These are phyloP conservation scores for Drosophila silvestris DNA, from an alignment of 2,888 invertebrate species.

Conservation along the genomic window DNA sequence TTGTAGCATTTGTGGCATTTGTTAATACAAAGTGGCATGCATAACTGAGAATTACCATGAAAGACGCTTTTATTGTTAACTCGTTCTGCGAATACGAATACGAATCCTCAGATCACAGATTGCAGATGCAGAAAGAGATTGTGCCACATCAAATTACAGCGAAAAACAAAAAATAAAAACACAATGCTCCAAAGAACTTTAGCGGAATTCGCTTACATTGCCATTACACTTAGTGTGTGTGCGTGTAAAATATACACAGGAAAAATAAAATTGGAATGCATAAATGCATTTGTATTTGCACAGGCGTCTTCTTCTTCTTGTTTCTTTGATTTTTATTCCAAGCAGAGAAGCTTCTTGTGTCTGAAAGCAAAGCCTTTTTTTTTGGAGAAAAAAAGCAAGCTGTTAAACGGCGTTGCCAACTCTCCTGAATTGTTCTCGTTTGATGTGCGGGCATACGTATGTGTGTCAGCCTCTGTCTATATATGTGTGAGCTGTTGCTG, in stretches of 20 bases:
- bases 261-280: not conserved
- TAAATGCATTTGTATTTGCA: not conserved
- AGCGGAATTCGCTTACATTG: conserved; percentile 40
- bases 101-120: conserved; percentile 28
- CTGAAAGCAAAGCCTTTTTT: conserved; percentile 41
- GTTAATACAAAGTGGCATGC: conserved; percentile 25
- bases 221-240: not conserved
- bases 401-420: conserved; percentile 43
- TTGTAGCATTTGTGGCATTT: not conserved
- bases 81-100: conserved; percentile 41
- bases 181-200: conserved; percentile 48
- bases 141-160: conserved; percentile 58
- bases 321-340: conserved; percentile 1
- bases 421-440: conserved; percentile 54
- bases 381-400: conserved; percentile 1
- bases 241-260: not conserved
- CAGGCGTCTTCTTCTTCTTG: not conserved
- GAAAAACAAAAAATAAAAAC: conserved; percentile 24
- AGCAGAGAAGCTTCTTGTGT: conserved; percentile 14
- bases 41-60: conserved; percentile 16
- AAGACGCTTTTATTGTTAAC: conserved; percentile 44
- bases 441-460: conserved; percentile 18
- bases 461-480: conserved; percentile 6
- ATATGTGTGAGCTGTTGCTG: conserved; percentile 16
- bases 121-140: conserved; percentile 55